phyloP scores from a whole-genome alignment of 64 coral and sea anemone genomes.

The Pocillopora verrucosa region DNA sequence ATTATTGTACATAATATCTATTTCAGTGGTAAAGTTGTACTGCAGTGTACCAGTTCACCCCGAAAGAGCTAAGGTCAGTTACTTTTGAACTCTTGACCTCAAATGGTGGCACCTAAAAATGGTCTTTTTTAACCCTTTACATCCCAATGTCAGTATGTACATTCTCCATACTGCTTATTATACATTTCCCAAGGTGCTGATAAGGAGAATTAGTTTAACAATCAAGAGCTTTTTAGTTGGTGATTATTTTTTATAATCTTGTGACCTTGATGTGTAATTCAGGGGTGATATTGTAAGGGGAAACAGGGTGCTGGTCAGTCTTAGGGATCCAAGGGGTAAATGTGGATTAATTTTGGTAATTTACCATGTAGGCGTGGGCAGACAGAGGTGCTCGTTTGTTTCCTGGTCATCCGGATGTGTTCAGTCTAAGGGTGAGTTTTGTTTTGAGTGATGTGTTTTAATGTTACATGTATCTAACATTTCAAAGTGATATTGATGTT shows the following conservation, averaged over 20 bases:
- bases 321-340: too few relatives aligned
- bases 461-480: background rate
- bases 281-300: too few relatives aligned
- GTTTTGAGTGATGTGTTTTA: background rate
- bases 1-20: background rate
- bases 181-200: too few relatives aligned
- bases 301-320: too few relatives aligned
- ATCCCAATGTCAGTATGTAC: too few relatives aligned
- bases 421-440: slow-evolving; percentile 74
- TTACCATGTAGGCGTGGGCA: slow-evolving; percentile 84
- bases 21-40: slow-evolving; percentile 87
- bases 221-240: too few relatives aligned
- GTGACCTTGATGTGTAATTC: too few relatives aligned
- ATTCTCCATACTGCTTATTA: too few relatives aligned
- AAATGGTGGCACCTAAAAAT: background rate
- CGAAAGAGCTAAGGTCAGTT: slow-evolving; percentile 81
- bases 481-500: too few relatives aligned
- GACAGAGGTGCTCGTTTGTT: slow-evolving; percentile 92
- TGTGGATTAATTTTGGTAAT: background rate
- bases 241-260: too few relatives aligned
- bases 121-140: background rate
- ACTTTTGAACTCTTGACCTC: background rate
- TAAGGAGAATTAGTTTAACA: too few relatives aligned
- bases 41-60: slow-evolving; percentile 86
- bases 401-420: slow-evolving; percentile 90